Evolutionary conservation across 1,140 invertebrate species (phyloP), one percentile per base, ranked within the genome.

Genomic region (Cyrtorhinus lividipennis): DNA sequence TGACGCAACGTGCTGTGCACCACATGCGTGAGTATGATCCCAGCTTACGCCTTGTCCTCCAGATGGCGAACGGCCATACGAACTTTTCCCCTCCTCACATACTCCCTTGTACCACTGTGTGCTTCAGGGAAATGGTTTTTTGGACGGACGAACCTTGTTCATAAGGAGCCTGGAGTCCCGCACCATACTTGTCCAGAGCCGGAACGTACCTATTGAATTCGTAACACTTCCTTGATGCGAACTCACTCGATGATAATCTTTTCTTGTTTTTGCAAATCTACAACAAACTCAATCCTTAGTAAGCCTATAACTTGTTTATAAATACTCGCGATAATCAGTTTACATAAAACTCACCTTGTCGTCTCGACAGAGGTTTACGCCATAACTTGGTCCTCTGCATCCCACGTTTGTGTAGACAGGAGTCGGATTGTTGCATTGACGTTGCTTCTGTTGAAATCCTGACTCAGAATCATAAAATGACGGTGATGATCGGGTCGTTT

Each of bases 151-250:
- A 69, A 83, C 81, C 78, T 63, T 78, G 72, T 68, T 86, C 83
- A 69, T 87, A 84, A 0, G 80, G 80, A 13, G 82, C 82, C 72
- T 87, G 85, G 18, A 86, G 70, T 1, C 85, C 85, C 1, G 76
- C 73, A 13, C 81, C 81, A 45, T 78, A 74, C 0, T 74, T 67
- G 67, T 86, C 85, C 24, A 88, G 70, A 53, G 80, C 76, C 1
- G 78, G 72, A 38, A 87, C 65, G 13, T 74, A 68, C 59, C 77
- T 73, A 38, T 79, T 79, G 71, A 83, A 87, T 60, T 80, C 74
- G 18, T 71, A 68, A 66, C 86, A 89, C 66, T 79, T 81, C 2
- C 75, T 68, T 0, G 79, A 76, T 0, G 85, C 85, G 68, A 79
- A 80, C 62, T 84, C 79, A 2, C 65, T 73, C 0, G 74, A 73